These are phyloP conservation scores for Blastobasis adustella DNA, from an alignment of 2,888 invertebrate genomes.

Conservation along the genomic window DNA sequence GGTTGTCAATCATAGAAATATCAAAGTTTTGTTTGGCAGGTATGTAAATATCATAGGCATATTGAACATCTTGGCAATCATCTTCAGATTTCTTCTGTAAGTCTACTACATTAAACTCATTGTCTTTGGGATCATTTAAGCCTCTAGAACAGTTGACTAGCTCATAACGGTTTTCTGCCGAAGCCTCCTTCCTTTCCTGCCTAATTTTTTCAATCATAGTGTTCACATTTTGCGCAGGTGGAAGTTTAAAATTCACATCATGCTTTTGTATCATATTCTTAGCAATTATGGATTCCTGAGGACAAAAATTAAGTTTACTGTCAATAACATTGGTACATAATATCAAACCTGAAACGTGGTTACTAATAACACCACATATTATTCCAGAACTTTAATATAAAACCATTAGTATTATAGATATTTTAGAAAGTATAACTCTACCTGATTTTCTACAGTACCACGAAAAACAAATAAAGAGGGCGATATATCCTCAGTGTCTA, in stretches of 20 bases:
- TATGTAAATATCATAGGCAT: conserved; percentile 62
- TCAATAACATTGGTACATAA: too few species aligned
- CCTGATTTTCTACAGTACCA: conserved; percentile 81
- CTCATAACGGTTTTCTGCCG: conserved; percentile 51
- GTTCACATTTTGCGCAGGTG: conserved; percentile 34
- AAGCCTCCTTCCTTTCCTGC: conserved; percentile 46
- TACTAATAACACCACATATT: too few species aligned
- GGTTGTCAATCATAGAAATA: conserved; percentile 55
- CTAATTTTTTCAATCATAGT: conserved; percentile 57
- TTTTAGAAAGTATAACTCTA: conserved; percentile 29
- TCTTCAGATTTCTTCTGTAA: conserved; percentile 36
- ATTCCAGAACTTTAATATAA: too few species aligned
- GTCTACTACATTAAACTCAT: conserved; percentile 49
- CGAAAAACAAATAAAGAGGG: conserved; percentile 82
- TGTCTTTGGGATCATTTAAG: conserved; percentile 24
- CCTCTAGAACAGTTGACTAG: conserved; percentile 58
- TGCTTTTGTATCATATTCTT: conserved; percentile 45
- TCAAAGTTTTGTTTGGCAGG: conserved; percentile 55
- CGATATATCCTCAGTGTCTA: conserved; percentile 62
- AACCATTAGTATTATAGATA: too few species aligned
- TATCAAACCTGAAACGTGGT: too few species aligned
- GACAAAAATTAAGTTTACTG: conserved; percentile 8
- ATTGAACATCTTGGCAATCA: conserved; percentile 35
- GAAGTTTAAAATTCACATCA: conserved; percentile 35
- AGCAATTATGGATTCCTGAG: conserved; percentile 47